Base-by-base conservation (phyloP, 2,888 invertebrate species). In the Ceramica pisi region DNA sequence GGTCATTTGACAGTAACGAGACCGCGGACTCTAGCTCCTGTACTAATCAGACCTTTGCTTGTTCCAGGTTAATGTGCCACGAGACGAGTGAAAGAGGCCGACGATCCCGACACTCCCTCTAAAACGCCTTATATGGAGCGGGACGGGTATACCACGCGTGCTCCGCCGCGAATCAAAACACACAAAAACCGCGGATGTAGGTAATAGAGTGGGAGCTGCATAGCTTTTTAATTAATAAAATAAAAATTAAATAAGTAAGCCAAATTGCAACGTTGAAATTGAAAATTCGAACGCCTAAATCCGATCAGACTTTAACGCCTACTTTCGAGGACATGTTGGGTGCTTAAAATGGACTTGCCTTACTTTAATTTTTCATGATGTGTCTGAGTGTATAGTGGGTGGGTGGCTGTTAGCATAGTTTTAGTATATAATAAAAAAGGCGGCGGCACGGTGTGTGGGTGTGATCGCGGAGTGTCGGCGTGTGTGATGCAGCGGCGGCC, bases 71-170 rank as follows among this genome's bases (percentile, higher is more conserved):
- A 87, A 90, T 87, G 90, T 87, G 88, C 88, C 83, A 75, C 85
- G 89, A 89, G 85, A 87, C 88, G 91, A 85, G 90, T 90, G 90
- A 93, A 79, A 90, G 91, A 90, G 93, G 92, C 88, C 81, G 86
- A 87, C 88, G 78, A 89, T 86, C 89, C 88, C 82, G 85, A 88
- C 85, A 87, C 89, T 87, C 85, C 89, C 82, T 82, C 76, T 81
- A 90, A 92, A 94, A 90, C 92, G 91, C 92, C 91, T 94, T 95
- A 95, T 95, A 95, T 95, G 95, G 95, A 95, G 95, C 94, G 92
- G 89, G 93, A 93, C 93, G 91, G 93, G 92, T 89, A 90, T 87
- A 93, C 85, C 79, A 87, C 92, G 91, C 94, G 94, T 89, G 92
- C 90, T 90, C 85, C 92, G 93, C 89, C 95, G 91, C 94, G 93